Percentiles rank a stretch among this genome's conserved stretches.
Evolutionary conservation across 2,888 invertebrate species (phyloP).

Genomic region (Parnassius smintheus): DNA sequence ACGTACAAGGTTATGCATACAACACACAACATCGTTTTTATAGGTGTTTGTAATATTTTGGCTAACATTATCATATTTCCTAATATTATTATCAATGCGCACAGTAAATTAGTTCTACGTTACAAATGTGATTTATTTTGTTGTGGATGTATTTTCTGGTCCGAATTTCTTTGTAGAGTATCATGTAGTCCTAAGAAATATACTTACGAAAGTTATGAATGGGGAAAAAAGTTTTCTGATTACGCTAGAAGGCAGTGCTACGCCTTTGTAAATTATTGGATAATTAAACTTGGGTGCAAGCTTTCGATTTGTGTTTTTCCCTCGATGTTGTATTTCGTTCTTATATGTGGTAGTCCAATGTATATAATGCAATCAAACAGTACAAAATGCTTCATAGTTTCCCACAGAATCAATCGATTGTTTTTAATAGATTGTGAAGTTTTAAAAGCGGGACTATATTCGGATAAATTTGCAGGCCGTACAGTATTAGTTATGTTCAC

Average conservation of each 20-base stretch:
- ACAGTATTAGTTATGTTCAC: too few species aligned
- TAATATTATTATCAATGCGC: conserved; percentile 69
- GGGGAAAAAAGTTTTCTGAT: not conserved
- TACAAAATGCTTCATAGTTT: conserved; percentile 18
- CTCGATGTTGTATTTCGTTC: conserved; percentile 3
- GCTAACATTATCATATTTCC: conserved; percentile 49
- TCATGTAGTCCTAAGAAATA: not conserved
- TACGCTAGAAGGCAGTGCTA: too few species aligned
- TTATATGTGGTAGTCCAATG: not conserved
- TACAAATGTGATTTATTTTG: conserved; percentile 38
- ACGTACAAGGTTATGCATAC: not conserved
- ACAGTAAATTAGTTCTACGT: conserved; percentile 63
- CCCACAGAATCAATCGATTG: not conserved
- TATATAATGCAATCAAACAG: conserved; percentile 8
- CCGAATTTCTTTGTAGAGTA: conserved; percentile 40
- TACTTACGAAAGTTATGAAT: not conserved
- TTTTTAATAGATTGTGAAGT: not conserved
- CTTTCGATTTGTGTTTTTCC: conserved; percentile 8
- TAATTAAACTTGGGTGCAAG: too few species aligned
- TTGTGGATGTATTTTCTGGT: conserved; percentile 49
- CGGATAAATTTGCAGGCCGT: too few species aligned
- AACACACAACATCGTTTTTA: not conserved
- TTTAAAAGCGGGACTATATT: too few species aligned
- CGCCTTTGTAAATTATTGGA: too few species aligned
- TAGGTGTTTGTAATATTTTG: conserved; percentile 39